phyloP scores from a whole-genome alignment of 2,797 vertebrate species.

The Tragopan temminckii region DNA sequence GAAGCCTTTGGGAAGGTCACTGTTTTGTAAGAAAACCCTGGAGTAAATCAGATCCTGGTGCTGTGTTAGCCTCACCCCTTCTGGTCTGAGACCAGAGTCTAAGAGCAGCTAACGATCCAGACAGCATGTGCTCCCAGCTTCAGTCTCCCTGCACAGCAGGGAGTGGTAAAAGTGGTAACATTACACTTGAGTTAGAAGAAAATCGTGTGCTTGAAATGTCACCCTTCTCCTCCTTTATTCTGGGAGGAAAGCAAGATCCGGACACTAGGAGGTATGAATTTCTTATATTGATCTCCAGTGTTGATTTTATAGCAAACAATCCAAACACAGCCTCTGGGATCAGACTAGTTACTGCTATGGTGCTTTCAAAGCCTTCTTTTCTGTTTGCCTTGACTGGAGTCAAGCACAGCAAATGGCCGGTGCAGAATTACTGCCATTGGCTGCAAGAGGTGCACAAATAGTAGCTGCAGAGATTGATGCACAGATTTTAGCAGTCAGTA shows the following conservation, averaged over 20 bases:
- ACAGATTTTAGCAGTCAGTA: neutral
- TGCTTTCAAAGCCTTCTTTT: neutral
- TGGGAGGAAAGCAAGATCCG: neutral
- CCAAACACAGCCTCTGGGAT: accelerated
- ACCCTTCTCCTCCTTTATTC: neutral
- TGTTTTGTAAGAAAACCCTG: neutral
- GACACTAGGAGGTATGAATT: neutral
- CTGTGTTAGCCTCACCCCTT: neutral
- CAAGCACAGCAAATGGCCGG: neutral
- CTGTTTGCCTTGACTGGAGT: neutral
- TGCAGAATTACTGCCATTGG: neutral
- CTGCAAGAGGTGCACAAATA: neutral
- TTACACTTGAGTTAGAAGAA: neutral
- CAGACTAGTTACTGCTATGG: neutral
- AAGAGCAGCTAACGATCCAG: neutral
- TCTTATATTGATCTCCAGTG: accelerated
- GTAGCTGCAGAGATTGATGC: neutral
- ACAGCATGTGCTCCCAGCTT: accelerated
- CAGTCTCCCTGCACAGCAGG: neutral
- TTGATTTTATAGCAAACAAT: neutral
- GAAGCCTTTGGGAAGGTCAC: neutral
- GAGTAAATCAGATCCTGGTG: neutral
- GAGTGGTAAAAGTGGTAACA: neutral
- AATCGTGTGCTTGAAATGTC: neutral
- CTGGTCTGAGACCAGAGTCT: neutral